phyloP scores from a whole-genome alignment of 30 jellyfish, hydroid and myxozoan species.

The Aurelia sp. region DNA sequence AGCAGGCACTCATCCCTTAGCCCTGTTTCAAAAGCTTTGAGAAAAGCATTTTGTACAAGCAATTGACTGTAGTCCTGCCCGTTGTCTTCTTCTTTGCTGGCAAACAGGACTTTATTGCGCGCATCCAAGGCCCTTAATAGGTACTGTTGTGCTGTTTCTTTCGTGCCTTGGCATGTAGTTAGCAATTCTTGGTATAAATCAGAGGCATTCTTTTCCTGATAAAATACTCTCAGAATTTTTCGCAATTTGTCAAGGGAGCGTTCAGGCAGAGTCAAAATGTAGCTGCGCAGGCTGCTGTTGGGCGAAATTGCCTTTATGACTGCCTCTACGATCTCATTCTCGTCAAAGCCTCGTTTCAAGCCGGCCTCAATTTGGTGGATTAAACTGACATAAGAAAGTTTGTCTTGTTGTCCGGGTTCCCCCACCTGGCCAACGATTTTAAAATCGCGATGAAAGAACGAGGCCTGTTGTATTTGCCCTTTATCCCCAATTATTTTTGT shows the following conservation, averaged over 20 bases:
- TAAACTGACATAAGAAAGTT: not conserved
- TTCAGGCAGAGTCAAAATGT: slow-evolving; percentile 21
- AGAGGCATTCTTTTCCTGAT: slow-evolving; percentile 8
- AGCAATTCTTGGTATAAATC: not conserved
- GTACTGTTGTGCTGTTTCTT: slow-evolving; percentile 18
- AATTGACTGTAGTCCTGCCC: not conserved
- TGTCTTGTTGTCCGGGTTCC: not conserved
- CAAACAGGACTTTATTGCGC: slow-evolving; percentile 24
- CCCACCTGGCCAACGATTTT: too few species aligned
- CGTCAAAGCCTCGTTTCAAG: slow-evolving; percentile 10
- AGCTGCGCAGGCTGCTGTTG: slow-evolving; percentile 7
- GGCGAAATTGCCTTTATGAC: slow-evolving; percentile 30
- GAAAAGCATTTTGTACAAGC: not conserved
- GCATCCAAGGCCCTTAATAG: slow-evolving; percentile 4
- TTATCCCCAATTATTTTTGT: too few species aligned
- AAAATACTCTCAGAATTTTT: slow-evolving; percentile 8
- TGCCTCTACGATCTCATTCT: not conserved
- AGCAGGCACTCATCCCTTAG: not conserved
- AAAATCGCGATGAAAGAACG: slow-evolving; percentile 14
- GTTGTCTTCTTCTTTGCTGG: slow-evolving; percentile 13
- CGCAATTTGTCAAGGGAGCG: not conserved
- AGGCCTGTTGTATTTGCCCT: not conserved
- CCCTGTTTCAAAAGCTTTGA: slow-evolving; percentile 8
- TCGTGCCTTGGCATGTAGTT: not conserved
- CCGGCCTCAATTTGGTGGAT: slow-evolving; percentile 14